phyloP scores from a whole-genome alignment of 2,797 vertebrate species.

The Sebastes vulpes region DNA sequence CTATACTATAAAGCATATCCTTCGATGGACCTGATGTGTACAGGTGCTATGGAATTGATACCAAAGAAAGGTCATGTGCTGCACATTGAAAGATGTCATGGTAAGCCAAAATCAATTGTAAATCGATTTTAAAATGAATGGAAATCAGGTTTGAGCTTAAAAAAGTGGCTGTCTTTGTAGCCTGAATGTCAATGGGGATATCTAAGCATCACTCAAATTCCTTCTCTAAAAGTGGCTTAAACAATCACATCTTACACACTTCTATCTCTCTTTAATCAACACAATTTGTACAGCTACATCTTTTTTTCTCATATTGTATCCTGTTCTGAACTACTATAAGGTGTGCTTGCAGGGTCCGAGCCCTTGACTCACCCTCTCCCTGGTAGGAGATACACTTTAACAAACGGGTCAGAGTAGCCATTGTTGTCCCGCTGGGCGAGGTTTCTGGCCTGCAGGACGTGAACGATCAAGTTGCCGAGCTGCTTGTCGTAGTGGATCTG shows the following conservation, averaged over 20 bases:
- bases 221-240: neutral
- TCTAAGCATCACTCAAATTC: neutral
- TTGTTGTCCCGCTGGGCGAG: constrained; percentile 95
- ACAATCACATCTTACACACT: neutral
- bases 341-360: constrained; percentile 10
- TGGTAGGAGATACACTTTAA: constrained; percentile 98
- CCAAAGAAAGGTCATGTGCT: constrained; percentile 35
- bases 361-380: constrained; percentile 94
- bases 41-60: constrained; percentile 34
- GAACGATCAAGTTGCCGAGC: constrained; percentile 97
- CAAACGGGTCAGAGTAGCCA: constrained; percentile 97
- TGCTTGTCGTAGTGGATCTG: constrained; percentile 99
- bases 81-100: constrained; percentile 64
- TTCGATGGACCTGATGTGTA: constrained; percentile 20
- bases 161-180: constrained; percentile 27
- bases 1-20: neutral
- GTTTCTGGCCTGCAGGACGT: constrained; percentile 97
- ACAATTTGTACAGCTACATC: neutral
- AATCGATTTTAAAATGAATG: constrained; percentile 72
- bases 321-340: neutral
- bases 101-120: constrained; percentile 67
- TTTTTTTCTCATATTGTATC: neutral
- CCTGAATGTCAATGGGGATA: constrained; percentile 12
- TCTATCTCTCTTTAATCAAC: neutral
- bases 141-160: constrained; percentile 43